Evolutionary conservation across 2,888 invertebrate genomes (phyloP).

Genomic region (Caenorhabditis wallacei): DNA sequence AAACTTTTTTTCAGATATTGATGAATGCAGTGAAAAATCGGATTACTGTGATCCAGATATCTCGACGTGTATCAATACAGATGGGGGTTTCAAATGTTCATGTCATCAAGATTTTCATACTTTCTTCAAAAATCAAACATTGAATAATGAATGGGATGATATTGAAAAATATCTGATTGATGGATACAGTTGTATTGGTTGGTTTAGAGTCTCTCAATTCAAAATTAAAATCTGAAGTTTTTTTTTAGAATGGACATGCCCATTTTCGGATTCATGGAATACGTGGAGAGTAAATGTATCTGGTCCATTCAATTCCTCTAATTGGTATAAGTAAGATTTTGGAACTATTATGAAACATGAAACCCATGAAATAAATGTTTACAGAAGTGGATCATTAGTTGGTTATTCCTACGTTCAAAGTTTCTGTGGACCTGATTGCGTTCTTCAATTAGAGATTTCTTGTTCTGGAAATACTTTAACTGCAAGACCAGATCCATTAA

Average conservation of each 20-base stretch:
- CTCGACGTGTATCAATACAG: conserved; percentile 26
- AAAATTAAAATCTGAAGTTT: neutral
- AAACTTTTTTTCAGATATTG: conserved; percentile 36
- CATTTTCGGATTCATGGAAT: neutral
- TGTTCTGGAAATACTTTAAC: neutral
- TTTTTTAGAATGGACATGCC: conserved; percentile 14
- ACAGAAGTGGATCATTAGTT: conserved; percentile 26
- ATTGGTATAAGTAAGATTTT: neutral
- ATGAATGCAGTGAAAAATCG: conserved; percentile 40
- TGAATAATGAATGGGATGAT: neutral
- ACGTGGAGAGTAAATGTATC: neutral
- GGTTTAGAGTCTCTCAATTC: neutral
- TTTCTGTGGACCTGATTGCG: conserved; percentile 21
- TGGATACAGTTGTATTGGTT: conserved; percentile 55
- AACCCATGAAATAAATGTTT: neutral
- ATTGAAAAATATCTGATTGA: neutral
- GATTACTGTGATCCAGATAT: conserved; percentile 32
- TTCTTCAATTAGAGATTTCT: conserved; percentile 7
- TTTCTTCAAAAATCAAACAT: neutral
- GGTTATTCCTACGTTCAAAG: conserved; percentile 11
- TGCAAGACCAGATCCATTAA: neutral
- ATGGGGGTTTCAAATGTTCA: conserved; percentile 15
- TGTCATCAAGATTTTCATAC: conserved; percentile 27
- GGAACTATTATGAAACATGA: too few relatives aligned
- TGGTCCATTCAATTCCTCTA: neutral